Percentiles rank a stretch among this genome's conserved stretches.
Conservation (phyloP, 1,140 invertebrate species). For the Trachelipus rathkii region DNA sequence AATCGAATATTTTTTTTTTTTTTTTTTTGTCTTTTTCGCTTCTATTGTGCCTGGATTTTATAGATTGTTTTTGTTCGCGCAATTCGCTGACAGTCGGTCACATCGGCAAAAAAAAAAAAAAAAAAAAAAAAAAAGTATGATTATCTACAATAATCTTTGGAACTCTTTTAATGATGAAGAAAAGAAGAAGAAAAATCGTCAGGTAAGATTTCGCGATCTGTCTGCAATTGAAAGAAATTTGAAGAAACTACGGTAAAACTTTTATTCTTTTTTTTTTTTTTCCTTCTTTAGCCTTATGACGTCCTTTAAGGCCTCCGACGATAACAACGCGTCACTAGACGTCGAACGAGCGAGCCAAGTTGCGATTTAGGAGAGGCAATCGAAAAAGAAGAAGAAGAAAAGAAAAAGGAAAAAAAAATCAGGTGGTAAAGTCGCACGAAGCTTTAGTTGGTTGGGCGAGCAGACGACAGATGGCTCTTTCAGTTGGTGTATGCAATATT, state of each 20-base stretch:
- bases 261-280: too few species aligned
- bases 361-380: slow-evolving; percentile 11
- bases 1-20: too few species aligned
- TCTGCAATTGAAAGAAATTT: background rate
- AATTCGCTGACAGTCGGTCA: too few species aligned
- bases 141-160: too few species aligned
- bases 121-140: too few species aligned
- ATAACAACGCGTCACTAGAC: background rate
- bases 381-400: background rate
- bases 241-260: too few species aligned
- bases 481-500: slow-evolving; percentile 10
- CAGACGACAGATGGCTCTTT: slow-evolving; percentile 1
- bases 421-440: background rate
- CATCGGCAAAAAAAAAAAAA: too few species aligned
- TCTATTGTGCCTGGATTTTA: too few species aligned
- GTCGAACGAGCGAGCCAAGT: slow-evolving; percentile 7
- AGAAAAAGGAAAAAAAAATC: background rate
- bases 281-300: background rate
- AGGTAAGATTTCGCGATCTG: background rate
- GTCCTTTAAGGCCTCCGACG: slow-evolving; percentile 2
- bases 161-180: too few species aligned
- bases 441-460: slow-evolving; percentile 6
- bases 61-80: too few species aligned
- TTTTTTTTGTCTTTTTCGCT: too few species aligned
- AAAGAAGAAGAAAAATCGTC: background rate